phyloP scores from a whole-genome alignment of 2,797 vertebrate genomes.

The Ambastaia sidthimunki region DNA sequence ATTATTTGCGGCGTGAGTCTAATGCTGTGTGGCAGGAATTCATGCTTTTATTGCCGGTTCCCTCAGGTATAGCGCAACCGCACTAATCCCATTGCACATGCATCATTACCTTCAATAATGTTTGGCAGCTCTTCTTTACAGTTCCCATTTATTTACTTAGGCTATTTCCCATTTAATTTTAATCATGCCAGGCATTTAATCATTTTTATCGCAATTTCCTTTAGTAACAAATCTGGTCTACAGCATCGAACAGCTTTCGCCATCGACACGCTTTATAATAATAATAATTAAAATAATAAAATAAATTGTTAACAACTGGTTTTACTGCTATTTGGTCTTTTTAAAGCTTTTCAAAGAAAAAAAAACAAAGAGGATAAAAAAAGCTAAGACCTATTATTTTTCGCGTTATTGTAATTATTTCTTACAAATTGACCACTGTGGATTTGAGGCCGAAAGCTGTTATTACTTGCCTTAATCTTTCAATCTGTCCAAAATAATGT shows the following conservation, averaged over 20 bases:
- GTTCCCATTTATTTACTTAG: conserved; percentile 57
- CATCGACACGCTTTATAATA: neutral
- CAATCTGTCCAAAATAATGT: conserved; percentile 84
- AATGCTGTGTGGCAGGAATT: conserved; percentile 63
- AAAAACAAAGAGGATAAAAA: neutral
- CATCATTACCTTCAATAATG: conserved; percentile 80
- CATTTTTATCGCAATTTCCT: neutral
- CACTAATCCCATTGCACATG: conserved; percentile 77
- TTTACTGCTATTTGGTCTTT: neutral
- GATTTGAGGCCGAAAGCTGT: conserved; percentile 77
- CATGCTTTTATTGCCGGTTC: conserved; percentile 70
- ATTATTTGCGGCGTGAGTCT: conserved; percentile 69
- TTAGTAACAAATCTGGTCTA: neutral
- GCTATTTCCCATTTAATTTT: conserved; percentile 66
- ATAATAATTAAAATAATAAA: neutral
- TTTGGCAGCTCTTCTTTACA: conserved; percentile 74
- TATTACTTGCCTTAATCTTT: conserved; percentile 86
- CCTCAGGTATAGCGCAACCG: conserved; percentile 69
- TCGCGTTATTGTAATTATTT: conserved; percentile 59
- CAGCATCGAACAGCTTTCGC: neutral
- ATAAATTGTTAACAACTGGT: too few relatives aligned
- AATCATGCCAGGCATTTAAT: conserved; percentile 65
- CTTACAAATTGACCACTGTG: conserved; percentile 70
- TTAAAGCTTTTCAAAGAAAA: neutral
- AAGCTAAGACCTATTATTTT: conserved; percentile 3